Evolutionary conservation across 2,888 invertebrate genomes (phyloP), one percentile per base, ranked within the genome.

Genomic region (Cantharis rustica): DNA sequence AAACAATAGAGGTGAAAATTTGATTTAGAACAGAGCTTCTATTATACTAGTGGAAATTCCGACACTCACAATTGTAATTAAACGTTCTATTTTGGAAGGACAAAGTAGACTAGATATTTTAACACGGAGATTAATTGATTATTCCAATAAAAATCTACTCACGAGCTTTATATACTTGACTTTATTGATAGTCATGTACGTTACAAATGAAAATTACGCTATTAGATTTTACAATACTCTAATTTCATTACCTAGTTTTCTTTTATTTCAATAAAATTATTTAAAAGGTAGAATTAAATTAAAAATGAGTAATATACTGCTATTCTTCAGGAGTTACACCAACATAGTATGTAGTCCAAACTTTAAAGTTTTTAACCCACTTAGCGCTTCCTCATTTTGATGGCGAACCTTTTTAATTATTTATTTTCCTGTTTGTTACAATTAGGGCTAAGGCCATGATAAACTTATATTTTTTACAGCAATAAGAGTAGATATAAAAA

Each of bases 1-100:
- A 73, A 78, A 78, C 75, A 78, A 78, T 78, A 64, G 78, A 75
- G 77, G 77, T 77, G 77, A 78, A 73, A 73, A 73, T 75, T 75
- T 73, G 73, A 78, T 78, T 73, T 78, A 73, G 73, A 78, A 73
- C 62, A 62, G 68, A 70, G 63, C 61, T 47, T 75, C 75, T 72
- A 75, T 78, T 78, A 78, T 66, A 20, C 75, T 78, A 78, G 73
- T 73, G 20, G 16, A 73, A 78, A 68, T 78, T 78, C 75, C 75
- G 75, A 78, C 75, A 75, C 68, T 78, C 66, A 17, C 63, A 75
- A 71, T 75, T 27, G 78, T 63, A 75, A 78, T 78, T 75, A 75
- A 73, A 68, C 16, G 64, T 66, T 66, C 64, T 20, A 66, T 20
- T 64, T 11, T 20, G 23, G n/a, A 13, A n/a, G n/a, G 13, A 47